A percentile compares a stretch with the other conserved stretches of the same genome.
phyloP scores from a whole-genome alignment of 2,797 vertebrate genomes.

The Acipenser ruthenus region DNA sequence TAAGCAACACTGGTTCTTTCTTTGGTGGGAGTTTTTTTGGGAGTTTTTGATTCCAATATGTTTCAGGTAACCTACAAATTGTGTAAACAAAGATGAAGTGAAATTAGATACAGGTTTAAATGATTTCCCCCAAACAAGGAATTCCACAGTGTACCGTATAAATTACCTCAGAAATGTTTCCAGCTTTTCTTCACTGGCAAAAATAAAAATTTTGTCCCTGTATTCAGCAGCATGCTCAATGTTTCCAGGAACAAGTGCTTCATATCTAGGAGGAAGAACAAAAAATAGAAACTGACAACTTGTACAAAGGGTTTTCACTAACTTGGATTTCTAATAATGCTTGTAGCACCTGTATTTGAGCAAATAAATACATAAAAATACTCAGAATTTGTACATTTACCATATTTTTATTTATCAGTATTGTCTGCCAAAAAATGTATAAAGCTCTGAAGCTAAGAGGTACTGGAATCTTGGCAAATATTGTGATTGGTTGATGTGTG shows the following conservation, averaged over 20 bases:
- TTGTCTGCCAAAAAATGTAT: too few relatives aligned
- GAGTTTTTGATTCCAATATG: conserved; percentile 76
- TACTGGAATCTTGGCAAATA: too few relatives aligned
- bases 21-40: conserved; percentile 79
- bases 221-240: conserved; percentile 74
- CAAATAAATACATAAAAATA: too few relatives aligned
- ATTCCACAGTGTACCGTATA: background rate
- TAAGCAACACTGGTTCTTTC: conserved; percentile 68
- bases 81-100: conserved; percentile 24
- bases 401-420: background rate
- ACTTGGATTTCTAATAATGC: too few relatives aligned
- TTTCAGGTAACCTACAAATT: conserved; percentile 66
- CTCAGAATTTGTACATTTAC: too few relatives aligned
- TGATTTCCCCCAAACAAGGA: background rate
- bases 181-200: conserved; percentile 74
- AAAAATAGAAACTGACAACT: background rate
- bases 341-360: too few relatives aligned
- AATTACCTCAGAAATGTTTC: conserved; percentile 79
- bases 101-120: background rate
- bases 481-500: too few relatives aligned
- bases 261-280: conserved; percentile 60
- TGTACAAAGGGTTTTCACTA: too few relatives aligned
- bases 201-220: conserved; percentile 68
- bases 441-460: too few relatives aligned
- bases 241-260: conserved; percentile 77